These are phyloP conservation scores for Leptestheria dahalacensis DNA, from an alignment of 1,140 invertebrate genomes.

Conservation along the genomic window DNA sequence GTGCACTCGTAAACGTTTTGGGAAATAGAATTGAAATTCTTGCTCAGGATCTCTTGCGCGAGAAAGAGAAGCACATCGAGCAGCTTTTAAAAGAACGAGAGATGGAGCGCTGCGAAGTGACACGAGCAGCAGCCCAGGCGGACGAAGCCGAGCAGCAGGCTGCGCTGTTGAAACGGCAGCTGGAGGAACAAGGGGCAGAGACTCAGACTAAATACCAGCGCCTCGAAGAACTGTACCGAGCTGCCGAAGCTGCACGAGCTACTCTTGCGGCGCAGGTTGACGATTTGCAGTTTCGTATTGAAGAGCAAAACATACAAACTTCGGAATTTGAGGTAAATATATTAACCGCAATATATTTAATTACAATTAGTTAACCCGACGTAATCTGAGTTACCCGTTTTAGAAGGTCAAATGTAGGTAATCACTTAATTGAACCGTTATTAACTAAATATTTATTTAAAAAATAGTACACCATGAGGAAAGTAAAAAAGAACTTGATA, in stretches of 20 bases:
- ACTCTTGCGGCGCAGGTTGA: constrained; percentile 52
- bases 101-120: constrained; percentile 66
- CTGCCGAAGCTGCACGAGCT: constrained; percentile 47
- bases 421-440: too few relatives aligned
- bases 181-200: constrained; percentile 35
- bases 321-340: constrained; percentile 59
- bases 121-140: constrained; percentile 48
- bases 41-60: constrained; percentile 65
- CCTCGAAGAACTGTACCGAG: constrained; percentile 28
- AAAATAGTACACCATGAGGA: too few relatives aligned
- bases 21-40: not conserved
- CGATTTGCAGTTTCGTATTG: constrained; percentile 78
- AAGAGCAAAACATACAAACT: constrained; percentile 69
- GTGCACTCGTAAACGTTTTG: too few relatives aligned
- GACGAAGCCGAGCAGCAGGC: constrained; percentile 46
- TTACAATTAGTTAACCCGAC: constrained; percentile 1
- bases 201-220: constrained; percentile 33
- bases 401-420: too few relatives aligned
- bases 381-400: too few relatives aligned
- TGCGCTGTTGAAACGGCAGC: constrained; percentile 33
- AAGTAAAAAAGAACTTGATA: too few relatives aligned
- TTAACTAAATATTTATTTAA: too few relatives aligned
- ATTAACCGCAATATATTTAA: not conserved
- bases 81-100: constrained; percentile 76
- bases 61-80: constrained; percentile 85